phyloP scores from a whole-genome alignment of 2,797 vertebrate species.

The Euthynnus affinis region DNA sequence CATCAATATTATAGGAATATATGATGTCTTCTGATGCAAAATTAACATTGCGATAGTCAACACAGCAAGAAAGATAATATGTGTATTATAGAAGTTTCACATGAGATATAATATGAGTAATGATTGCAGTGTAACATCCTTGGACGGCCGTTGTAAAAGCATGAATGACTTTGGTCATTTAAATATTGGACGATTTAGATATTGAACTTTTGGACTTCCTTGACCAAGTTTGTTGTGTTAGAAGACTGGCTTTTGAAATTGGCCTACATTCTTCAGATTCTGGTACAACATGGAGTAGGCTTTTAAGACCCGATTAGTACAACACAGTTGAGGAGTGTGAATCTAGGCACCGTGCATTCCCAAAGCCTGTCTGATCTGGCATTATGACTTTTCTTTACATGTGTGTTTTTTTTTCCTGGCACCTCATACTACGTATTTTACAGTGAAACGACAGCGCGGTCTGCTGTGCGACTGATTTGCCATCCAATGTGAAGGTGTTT shows the following conservation, averaged over 20 bases:
- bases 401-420: constrained; percentile 34
- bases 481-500: background rate
- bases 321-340: constrained; percentile 79
- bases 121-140: background rate
- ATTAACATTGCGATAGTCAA: background rate
- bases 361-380: constrained; percentile 84
- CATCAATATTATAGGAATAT: background rate
- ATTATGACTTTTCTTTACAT: constrained; percentile 77
- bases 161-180: constrained; percentile 54
- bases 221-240: constrained; percentile 65
- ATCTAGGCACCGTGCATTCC: constrained; percentile 75
- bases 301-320: constrained; percentile 87
- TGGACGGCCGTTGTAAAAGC: no score
- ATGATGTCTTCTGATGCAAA: background rate
- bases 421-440: background rate
- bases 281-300: constrained; percentile 86
- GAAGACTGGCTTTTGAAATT: constrained; percentile 79
- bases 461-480: background rate
- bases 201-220: constrained; percentile 54
- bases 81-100: background rate
- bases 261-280: constrained; percentile 89
- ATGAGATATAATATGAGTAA: background rate
- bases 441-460: background rate
- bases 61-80: background rate
- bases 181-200: constrained; percentile 41